phyloP scores from a whole-genome alignment of 2,888 invertebrate species.

The Meganola albula region DNA sequence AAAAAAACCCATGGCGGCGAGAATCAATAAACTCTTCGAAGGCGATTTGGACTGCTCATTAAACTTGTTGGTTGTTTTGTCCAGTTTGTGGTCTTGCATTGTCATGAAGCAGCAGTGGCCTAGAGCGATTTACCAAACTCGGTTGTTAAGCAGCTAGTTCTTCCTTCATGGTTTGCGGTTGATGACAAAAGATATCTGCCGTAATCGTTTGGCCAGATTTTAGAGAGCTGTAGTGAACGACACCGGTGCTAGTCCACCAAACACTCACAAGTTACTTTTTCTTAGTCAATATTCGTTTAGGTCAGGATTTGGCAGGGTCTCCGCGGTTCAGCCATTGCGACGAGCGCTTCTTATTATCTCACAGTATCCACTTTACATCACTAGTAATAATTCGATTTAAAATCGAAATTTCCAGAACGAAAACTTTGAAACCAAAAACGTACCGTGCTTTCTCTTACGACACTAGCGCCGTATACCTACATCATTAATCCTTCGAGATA shows the following conservation, averaged over 20 bases:
- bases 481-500: too few species aligned
- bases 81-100: conserved; percentile 16
- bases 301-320: conserved; percentile 2
- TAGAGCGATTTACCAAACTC: conserved; percentile 14
- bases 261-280: conserved; percentile 6
- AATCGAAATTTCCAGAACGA: too few species aligned
- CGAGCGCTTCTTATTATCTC: conserved; percentile 10
- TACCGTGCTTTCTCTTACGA: too few species aligned
- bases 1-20: too few species aligned
- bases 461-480: too few species aligned
- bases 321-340: conserved; percentile 8
- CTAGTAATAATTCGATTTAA: conserved; percentile 7
- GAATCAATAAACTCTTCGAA: too few species aligned
- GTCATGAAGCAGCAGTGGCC: conserved; percentile 15
- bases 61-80: too few species aligned
- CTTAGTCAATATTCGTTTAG: conserved; percentile 5
- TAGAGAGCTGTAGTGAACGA: conserved; percentile 1
- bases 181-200: conserved; percentile 10
- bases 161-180: conserved; percentile 8
- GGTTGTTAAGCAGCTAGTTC: conserved; percentile 4
- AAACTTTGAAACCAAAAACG: too few species aligned
- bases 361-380: conserved; percentile 10
- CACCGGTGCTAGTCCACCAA: conserved; percentile 9
- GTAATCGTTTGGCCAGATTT: conserved; percentile 2
- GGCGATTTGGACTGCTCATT: too few species aligned